Percentiles rank a stretch among this genome's conserved stretches.
These are phyloP conservation scores for Thymelicus sylvestris DNA, from an alignment of 2,888 invertebrate genomes.

Conservation along the genomic window DNA sequence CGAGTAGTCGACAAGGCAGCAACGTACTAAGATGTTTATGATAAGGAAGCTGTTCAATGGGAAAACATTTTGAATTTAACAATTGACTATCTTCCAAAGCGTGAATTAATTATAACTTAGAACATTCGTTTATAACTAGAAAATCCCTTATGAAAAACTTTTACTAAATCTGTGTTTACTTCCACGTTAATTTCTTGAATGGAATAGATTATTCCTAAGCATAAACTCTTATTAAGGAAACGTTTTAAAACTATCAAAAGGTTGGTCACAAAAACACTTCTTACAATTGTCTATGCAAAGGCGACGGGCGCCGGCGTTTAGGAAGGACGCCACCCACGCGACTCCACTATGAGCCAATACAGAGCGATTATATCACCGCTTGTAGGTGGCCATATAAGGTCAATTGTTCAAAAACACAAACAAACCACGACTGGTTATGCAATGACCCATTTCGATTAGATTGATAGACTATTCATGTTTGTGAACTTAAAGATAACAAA, in stretches of 20 bases:
- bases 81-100: neutral
- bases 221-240: neutral
- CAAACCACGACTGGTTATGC: constrained; percentile 46
- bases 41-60: constrained; percentile 3
- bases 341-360: constrained; percentile 64
- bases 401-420: constrained; percentile 70
- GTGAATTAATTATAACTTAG: neutral
- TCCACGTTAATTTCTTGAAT: too few species aligned
- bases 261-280: constrained; percentile 24
- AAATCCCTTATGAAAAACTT: too few species aligned
- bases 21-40: constrained; percentile 7
- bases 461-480: constrained; percentile 33
- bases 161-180: too few species aligned
- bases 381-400: constrained; percentile 83
- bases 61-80: neutral
- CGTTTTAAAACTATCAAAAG: constrained; percentile 13
- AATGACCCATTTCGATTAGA: constrained; percentile 47
- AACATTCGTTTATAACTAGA: neutral
- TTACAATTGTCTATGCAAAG: constrained; percentile 44
- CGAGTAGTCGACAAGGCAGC: constrained; percentile 7
- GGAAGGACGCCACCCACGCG: constrained; percentile 78
- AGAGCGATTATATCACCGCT: constrained; percentile 77
- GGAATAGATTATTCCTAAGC: neutral
- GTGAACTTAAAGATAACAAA: constrained; percentile 20
- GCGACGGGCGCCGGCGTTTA: constrained; percentile 58